These are phyloP conservation scores for Parus major DNA, from an alignment of 2,113 vertebrate species.

Conservation along the genomic window DNA sequence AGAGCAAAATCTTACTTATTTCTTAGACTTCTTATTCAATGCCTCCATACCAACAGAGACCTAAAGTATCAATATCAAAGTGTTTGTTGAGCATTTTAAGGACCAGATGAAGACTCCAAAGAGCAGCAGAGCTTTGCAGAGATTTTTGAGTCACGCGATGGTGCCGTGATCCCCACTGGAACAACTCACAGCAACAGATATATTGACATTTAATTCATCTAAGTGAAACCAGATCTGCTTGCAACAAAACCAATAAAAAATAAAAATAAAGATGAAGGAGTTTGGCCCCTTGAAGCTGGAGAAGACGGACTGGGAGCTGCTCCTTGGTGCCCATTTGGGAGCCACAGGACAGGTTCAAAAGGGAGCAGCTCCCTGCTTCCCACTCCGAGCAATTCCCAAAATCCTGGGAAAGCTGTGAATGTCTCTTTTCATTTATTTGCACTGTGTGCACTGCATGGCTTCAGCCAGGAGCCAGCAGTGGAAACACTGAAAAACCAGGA, in stretches of 20 bases:
- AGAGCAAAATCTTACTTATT: not conserved
- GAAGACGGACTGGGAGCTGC: not conserved
- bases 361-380: not conserved
- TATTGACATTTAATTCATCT: conserved; percentile 72
- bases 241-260: not conserved
- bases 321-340: not conserved
- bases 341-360: not conserved
- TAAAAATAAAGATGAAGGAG: not conserved
- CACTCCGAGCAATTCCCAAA: not conserved
- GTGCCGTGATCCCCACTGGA: conserved; percentile 67
- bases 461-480: not conserved
- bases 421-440: conserved; percentile 8
- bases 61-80: conserved; percentile 22
- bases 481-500: conserved; percentile 18
- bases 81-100: conserved; percentile 52
- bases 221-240: conserved; percentile 76
- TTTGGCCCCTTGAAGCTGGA: conserved; percentile 2
- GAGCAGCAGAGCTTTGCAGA: conserved; percentile 60
- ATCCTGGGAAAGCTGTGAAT: not conserved
- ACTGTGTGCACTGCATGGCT: not conserved
- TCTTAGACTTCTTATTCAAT: not conserved
- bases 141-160: conserved; percentile 57
- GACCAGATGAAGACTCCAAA: conserved; percentile 50
- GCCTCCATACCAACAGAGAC: not conserved
- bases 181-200: conserved; percentile 71